phyloP scores from a whole-genome alignment of 2,113 vertebrate genomes.

The Cyprinodon brontotheroides region DNA sequence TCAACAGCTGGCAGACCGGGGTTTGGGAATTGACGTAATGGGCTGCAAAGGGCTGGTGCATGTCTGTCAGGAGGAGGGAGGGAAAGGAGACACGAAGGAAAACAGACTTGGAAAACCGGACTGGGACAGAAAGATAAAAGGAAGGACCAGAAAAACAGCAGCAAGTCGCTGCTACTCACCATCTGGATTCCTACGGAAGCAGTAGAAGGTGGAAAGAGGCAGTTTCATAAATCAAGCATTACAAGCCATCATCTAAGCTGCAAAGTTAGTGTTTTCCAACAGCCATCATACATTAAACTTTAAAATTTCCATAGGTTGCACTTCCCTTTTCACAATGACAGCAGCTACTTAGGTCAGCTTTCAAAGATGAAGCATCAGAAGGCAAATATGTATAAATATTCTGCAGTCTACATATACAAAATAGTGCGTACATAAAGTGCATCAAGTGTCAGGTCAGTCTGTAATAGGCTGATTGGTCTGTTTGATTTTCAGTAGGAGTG shows the following conservation, averaged over 20 bases:
- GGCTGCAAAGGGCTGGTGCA: conserved; percentile 64
- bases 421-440: too few species aligned
- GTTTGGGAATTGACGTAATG: conserved; percentile 67
- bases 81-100: conserved; percentile 1
- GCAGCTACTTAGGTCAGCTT: background rate
- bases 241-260: background rate
- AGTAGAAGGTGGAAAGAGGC: background rate
- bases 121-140: conserved; percentile 21
- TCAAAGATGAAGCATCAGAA: background rate
- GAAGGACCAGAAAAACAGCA: background rate
- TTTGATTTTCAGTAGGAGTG: too few species aligned
- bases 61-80: conserved; percentile 57
- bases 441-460: too few species aligned
- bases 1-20: conserved; percentile 72
- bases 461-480: too few species aligned
- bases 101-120: background rate
- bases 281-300: background rate
- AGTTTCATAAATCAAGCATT: background rate
- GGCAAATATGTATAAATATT: too few species aligned
- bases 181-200: background rate
- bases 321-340: background rate
- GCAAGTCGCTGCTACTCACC: background rate
- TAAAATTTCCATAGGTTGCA: background rate
- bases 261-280: background rate
- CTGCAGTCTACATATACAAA: too few species aligned